Base-by-base conservation (phyloP, 64 coral and sea anemone genomes). In the Astreopora myriophthalma region DNA sequence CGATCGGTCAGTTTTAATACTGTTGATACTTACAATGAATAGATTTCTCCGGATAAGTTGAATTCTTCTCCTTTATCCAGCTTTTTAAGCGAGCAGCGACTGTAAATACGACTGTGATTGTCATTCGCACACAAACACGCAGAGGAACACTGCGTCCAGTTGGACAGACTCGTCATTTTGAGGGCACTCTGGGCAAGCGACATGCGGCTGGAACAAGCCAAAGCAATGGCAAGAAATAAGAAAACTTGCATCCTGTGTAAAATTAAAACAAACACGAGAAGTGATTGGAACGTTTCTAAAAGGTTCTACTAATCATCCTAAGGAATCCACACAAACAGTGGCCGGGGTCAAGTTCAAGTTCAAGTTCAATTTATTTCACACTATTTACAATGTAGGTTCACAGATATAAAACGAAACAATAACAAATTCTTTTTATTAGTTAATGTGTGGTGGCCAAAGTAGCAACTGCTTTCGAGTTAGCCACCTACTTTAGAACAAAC, bases 11-110 rank as follows among this genome's bases (percentile, higher is more conserved):
- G n/a, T n/a, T n/a, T n/a, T n/a, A n/a, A n/a, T n/a, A n/a, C 10
- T 55, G 10, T 55, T 16, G 13, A 55, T n/a, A 83, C 79, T 83
- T 25, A 83, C 79, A 83, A 83, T 3, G 32, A 63, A 16, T 83
- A 64, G 3, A 83, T 55, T 24, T 65, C 8, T 35, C 79, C 65
- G 20, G 79, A 83, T 5, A 63, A 65, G 20, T 64, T 83, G 32
- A 83, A 65, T 25, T 83, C 32, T 30, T 64, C 20, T 34, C 52
- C 32, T 25, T 83, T 55, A 23, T 83, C 57, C 52, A 65, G 33
- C 32, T 64, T 34, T 25, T 32, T 39, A 5, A 83, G 31, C 24
- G 32, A 25, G 28, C 79, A 83, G 20, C 33, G 52, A 32, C 48
- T 30, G 22, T 64, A 65, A 36, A 25, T 16, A 64, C 34, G 79